Percentiles rank a stretch among this genome's conserved stretches.
These are phyloP conservation scores for Hyperoplus immaculatus DNA, from an alignment of 2,797 vertebrate genomes.

Conservation along the genomic window DNA sequence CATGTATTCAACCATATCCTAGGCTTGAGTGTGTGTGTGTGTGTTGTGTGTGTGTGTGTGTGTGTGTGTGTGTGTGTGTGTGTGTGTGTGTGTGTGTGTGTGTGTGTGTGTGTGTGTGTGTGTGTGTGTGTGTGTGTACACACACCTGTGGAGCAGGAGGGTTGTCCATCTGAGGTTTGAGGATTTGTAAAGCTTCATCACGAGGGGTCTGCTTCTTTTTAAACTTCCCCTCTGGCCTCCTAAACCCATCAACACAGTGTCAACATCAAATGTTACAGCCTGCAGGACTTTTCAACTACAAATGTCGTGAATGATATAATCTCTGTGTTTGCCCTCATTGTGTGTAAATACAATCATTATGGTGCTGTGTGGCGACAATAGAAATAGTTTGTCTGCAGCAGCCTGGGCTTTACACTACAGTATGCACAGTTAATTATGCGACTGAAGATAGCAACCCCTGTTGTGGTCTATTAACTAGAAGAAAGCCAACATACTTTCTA, in stretches of 20 bases:
- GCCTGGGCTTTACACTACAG: slow-evolving; percentile 25
- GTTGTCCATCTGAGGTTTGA: slow-evolving; percentile 91
- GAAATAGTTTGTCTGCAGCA: slow-evolving; percentile 30
- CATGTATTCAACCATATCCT: not conserved
- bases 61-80: not conserved
- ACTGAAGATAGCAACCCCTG: slow-evolving; percentile 31
- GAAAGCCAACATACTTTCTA: not conserved
- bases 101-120: not conserved
- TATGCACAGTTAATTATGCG: slow-evolving; percentile 24
- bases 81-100: not conserved
- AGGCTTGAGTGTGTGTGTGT: not conserved
- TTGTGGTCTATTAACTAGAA: slow-evolving; percentile 34
- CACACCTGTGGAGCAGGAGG: slow-evolving; percentile 83
- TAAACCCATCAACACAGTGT: slow-evolving; percentile 41
- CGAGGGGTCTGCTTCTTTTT: slow-evolving; percentile 91
- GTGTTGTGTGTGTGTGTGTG: not conserved
- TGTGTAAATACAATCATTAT: slow-evolving; percentile 38
- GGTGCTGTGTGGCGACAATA: slow-evolving; percentile 24
- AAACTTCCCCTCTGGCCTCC: slow-evolving; percentile 91
- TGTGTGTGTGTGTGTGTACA: slow-evolving; percentile 28
- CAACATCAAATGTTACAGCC: slow-evolving; percentile 10
- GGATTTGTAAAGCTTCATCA: slow-evolving; percentile 94
- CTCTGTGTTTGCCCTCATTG: slow-evolving; percentile 14
- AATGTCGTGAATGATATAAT: slow-evolving; percentile 11
- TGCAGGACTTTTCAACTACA: slow-evolving; percentile 8